Conservation (phyloP, 37 sponge, comb jelly and placozoan genomes). For the Chondrilla cf. caribensis region DNA sequence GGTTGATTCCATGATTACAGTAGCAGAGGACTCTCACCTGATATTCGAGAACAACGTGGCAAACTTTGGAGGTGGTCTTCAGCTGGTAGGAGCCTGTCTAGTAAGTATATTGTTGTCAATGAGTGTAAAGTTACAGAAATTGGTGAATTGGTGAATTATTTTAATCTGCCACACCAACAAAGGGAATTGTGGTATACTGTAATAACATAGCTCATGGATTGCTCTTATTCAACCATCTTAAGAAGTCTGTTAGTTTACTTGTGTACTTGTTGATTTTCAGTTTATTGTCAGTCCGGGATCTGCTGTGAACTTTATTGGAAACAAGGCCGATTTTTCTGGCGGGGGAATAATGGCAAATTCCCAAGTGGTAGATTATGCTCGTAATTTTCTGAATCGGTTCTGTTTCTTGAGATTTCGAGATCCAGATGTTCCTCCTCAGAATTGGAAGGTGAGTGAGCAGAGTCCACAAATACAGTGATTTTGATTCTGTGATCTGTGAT, state of each 20-base stretch:
- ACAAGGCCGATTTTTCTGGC: not conserved
- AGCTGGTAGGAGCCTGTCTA: not conserved
- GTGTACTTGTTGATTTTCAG: no score
- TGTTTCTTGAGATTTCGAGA: not conserved
- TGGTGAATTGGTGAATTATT: no score
- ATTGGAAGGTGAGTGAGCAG: not conserved
- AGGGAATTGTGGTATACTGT: no score
- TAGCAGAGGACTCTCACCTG: not conserved
- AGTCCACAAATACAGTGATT: no score
- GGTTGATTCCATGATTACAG: not conserved
- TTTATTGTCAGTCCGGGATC: not conserved
- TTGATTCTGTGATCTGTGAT: no score
- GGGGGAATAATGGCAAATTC: not conserved
- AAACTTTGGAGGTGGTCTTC: constrained; percentile 1
- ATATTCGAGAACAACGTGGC: not conserved
- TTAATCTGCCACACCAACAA: no score
- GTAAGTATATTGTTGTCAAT: not conserved
- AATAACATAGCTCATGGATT: no score
- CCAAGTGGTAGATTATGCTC: not conserved
- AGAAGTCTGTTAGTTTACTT: no score
- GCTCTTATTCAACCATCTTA: no score
- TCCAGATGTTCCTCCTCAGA: not conserved
- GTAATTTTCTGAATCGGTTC: not conserved
- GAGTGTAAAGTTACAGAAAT: no score
- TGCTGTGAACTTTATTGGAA: not conserved